Evolutionary conservation across 2,888 invertebrate species (phyloP), one percentile per base, ranked within the genome.

Genomic region (Cremastinae sp.): DNA sequence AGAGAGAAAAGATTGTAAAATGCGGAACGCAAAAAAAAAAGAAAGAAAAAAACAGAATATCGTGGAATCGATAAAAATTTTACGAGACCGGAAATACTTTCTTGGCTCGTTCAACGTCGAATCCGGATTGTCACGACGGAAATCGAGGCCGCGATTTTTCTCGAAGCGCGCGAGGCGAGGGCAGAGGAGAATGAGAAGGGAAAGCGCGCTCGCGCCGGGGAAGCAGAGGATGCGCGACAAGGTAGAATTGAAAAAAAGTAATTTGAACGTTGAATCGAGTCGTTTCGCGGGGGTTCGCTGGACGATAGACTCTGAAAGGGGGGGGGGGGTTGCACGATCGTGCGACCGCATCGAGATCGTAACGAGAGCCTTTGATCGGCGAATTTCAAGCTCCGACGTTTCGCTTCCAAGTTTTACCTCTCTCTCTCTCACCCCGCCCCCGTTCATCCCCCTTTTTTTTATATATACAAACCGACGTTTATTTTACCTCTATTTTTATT

Each of bases 361-460:
- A 76, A 76, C 76, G 69, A 76, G 78, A 65, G 84, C 85, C 87
- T 87, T 88, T 89, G 88, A 89, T 87, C 87, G 76, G 84, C 83
- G 86, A 87, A 88, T 89, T 88, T 87, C 88, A 87, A 87, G 86
- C 84, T 84, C 72, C 79, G 83, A 86, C 84, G 82, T 85, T 84
- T 72, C 69, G 68, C 61, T 45, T 61, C 16, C 36, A 34, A 20
- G 36, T 38, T 51, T 5, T 51, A 64, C 8, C n/a, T n/a, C n/a
- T n/a, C n/a, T n/a, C n/a, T n/a, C n/a, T n/a, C n/a, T n/a, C n/a
- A n/a, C n/a, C n/a, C n/a, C n/a, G n/a, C n/a, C n/a, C n/a, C n/a
- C n/a, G n/a, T n/a, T n/a, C n/a, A n/a, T n/a, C n/a, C n/a, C n/a
- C n/a, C n/a, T n/a, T n/a, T n/a, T 47, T 61, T 34, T 4, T 38